Conservation (phyloP, 92 coral and sea anemone species). For the Pocillopora grandis region DNA sequence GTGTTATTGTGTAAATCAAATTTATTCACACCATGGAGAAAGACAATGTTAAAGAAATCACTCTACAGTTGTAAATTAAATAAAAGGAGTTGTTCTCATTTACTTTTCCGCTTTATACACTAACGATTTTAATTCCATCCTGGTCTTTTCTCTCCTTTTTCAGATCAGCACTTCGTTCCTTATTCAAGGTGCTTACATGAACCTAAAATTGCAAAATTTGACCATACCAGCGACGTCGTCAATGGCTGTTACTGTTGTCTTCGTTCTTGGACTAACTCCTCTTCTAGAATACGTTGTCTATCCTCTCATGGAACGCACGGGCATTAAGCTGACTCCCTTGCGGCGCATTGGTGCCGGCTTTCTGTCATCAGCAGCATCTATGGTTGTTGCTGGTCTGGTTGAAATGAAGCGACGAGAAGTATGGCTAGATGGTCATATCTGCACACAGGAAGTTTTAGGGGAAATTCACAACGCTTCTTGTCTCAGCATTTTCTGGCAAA, state of each 20-base stretch:
- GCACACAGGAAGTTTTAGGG: constrained; percentile 22
- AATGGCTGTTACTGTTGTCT: constrained; percentile 48
- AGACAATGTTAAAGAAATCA: too few relatives aligned
- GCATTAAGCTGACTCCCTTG: constrained; percentile 62
- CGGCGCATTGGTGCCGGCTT: constrained; percentile 78
- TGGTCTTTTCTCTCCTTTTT: background rate
- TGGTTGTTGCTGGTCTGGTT: constrained; percentile 66
- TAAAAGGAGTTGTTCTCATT: too few relatives aligned
- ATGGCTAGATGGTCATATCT: background rate
- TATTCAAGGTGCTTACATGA: constrained; percentile 90
- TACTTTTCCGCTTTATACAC: background rate
- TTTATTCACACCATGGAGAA: too few relatives aligned
- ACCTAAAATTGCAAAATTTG: constrained; percentile 33
- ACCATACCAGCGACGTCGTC: constrained; percentile 54
- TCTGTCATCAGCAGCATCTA: constrained; percentile 56
- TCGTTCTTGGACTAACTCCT: constrained; percentile 56
- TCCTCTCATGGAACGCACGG: constrained; percentile 52
- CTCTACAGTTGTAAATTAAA: too few relatives aligned
- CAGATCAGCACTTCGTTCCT: constrained; percentile 89
- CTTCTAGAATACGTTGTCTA: constrained; percentile 64
- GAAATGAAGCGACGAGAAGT: constrained; percentile 47
- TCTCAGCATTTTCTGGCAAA: constrained; percentile 73
- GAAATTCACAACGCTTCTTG: constrained; percentile 42
- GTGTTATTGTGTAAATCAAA: too few relatives aligned
- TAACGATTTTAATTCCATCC: background rate